Conservation (phyloP, 2,797 vertebrate species). For the Pitangus sulphuratus region DNA sequence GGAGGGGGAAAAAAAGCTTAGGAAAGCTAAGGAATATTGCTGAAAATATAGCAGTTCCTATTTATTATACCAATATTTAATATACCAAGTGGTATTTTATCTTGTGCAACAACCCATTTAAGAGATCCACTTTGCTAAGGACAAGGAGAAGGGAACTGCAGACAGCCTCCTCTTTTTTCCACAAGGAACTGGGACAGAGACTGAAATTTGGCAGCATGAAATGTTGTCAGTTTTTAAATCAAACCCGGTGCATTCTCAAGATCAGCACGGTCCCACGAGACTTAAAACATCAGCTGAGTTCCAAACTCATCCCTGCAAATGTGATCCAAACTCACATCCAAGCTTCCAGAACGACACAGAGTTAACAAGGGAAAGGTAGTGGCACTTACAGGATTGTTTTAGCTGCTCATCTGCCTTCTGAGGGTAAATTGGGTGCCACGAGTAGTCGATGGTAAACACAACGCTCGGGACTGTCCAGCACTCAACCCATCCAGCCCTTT, state of each 20-base stretch:
- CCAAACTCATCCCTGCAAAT: background rate
- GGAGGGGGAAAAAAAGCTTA: background rate
- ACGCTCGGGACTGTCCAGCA: constrained; percentile 98
- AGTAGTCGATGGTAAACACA: constrained; percentile 94
- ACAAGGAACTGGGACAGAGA: background rate
- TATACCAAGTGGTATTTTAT: background rate
- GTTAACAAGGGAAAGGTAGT: background rate
- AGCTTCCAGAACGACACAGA: background rate
- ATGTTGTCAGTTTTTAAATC: background rate
- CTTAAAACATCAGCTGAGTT: background rate
- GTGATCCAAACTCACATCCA: background rate
- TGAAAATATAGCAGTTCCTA: background rate
- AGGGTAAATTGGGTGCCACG: constrained; percentile 98
- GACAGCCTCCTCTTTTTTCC: background rate
- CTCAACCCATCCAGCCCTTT: constrained; percentile 94
- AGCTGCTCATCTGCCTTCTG: constrained; percentile 96
- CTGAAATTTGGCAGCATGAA: background rate
- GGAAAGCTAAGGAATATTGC: background rate
- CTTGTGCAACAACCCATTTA: background rate
- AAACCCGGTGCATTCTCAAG: background rate
- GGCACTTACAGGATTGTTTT: constrained; percentile 91
- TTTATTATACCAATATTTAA: background rate
- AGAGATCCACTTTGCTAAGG: background rate
- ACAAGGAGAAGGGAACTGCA: background rate
- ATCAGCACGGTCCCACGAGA: background rate